Conservation (phyloP, 2,888 invertebrate genomes). For the Drosophila vallismaia region DNA sequence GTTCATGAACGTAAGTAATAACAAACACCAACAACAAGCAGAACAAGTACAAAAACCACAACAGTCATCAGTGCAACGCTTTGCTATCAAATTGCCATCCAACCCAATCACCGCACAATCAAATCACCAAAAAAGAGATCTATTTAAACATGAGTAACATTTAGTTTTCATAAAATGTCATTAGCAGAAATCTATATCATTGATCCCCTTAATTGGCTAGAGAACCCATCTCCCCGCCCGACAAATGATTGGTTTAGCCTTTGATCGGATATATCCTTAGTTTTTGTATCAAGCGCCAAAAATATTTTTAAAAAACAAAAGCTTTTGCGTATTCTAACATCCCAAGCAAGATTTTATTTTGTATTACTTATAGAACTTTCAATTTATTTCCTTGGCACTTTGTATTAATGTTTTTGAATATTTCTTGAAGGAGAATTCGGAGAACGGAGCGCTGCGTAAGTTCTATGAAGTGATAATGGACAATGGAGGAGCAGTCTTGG, state of each 20-base stretch:
- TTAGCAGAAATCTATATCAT: not conserved
- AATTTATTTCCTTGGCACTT: not conserved
- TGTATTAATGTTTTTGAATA: not conserved
- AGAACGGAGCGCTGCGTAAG: constrained; percentile 90
- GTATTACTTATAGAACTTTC: not conserved
- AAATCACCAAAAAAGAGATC: constrained; percentile 5
- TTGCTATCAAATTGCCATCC: constrained; percentile 39
- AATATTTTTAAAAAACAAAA: not conserved
- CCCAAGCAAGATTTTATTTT: constrained; percentile 4
- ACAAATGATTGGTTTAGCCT: constrained; percentile 18
- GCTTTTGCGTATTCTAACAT: constrained; percentile 25
- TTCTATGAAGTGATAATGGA: constrained; percentile 93
- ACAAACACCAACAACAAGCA: constrained; percentile 40
- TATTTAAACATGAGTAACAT: not conserved
- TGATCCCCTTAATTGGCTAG: constrained; percentile 16
- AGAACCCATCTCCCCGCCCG: not conserved
- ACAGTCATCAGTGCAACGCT: constrained; percentile 39
- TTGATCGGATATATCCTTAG: not conserved
- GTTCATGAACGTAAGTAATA: constrained; percentile 76
- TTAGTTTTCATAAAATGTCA: not conserved
- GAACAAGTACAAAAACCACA: constrained; percentile 27
- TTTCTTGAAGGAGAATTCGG: constrained; percentile 86
- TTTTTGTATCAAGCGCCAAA: constrained; percentile 5
- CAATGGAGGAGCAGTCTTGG: constrained; percentile 90
- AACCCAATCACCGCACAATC: constrained; percentile 41